Percentiles rank a stretch among this genome's conserved stretches.
These are phyloP conservation scores for Drosophila diplacantha DNA, from an alignment of 2,888 invertebrate species.

Conservation along the genomic window DNA sequence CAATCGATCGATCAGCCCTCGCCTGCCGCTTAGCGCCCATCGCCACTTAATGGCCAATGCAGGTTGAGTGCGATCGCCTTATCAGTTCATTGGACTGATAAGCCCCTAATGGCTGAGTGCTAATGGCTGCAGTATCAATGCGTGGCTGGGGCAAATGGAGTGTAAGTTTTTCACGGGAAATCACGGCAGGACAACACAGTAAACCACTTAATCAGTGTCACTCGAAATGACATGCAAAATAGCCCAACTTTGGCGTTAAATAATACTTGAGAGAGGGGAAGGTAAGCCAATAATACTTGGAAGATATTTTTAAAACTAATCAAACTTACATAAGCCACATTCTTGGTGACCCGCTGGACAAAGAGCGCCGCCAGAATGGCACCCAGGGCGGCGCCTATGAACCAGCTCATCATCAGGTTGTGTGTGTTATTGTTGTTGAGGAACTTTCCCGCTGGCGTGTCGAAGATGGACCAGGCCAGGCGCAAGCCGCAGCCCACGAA, in stretches of 20 bases:
- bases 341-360: slow-evolving; percentile 72
- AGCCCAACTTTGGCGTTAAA: not conserved
- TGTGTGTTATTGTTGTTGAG: slow-evolving; percentile 51
- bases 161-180: slow-evolving; percentile 6
- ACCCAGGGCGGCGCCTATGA: slow-evolving; percentile 71
- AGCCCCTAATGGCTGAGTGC: slow-evolving; percentile 32
- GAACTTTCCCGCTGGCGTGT: slow-evolving; percentile 63
- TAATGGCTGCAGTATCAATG: slow-evolving; percentile 27
- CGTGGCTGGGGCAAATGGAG: not conserved
- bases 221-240: not conserved
- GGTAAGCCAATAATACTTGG: not conserved
- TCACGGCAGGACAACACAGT: slow-evolving; percentile 5
- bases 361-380: slow-evolving; percentile 64
- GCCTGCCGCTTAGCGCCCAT: slow-evolving; percentile 22
- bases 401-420: slow-evolving; percentile 72
- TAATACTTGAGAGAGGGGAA: not conserved
- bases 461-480: slow-evolving; percentile 71
- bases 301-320: not conserved
- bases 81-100: slow-evolving; percentile 52
- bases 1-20: slow-evolving; percentile 38
- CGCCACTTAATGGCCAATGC: slow-evolving; percentile 48
- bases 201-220: not conserved
- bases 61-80: slow-evolving; percentile 47
- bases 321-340: slow-evolving; percentile 72
- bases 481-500: slow-evolving; percentile 72